Evolutionary conservation across 2,113 vertebrate genomes (phyloP).

Genomic region (Anarrhichthys ocellatus): DNA sequence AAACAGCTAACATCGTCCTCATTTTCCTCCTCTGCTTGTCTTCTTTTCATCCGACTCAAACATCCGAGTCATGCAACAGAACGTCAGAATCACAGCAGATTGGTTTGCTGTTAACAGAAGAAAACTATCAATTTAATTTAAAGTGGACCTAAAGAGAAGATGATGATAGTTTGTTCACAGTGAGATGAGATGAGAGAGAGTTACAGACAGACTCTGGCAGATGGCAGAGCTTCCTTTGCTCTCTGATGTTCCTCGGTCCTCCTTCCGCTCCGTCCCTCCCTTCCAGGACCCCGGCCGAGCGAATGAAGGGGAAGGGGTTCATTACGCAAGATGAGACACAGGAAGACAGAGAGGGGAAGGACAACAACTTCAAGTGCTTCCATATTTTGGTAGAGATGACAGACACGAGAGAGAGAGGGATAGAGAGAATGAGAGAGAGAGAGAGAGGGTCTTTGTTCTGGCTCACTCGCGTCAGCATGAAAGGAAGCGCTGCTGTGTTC

Average conservation of each 20-base stretch:
- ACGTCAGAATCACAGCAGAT: neutral
- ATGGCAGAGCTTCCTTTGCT: constrained; percentile 46
- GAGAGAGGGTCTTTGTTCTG: constrained; percentile 59
- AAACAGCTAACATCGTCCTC: too few relatives aligned
- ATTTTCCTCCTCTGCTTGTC: too few relatives aligned
- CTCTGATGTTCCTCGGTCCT: constrained; percentile 42
- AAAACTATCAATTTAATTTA: neutral
- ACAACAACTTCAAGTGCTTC: constrained; percentile 50
- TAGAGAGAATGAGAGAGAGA: neutral
- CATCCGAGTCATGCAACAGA: neutral
- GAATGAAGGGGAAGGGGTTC: constrained; percentile 51
- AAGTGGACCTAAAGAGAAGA: neutral
- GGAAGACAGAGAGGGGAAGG: constrained; percentile 23
- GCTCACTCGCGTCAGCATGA: constrained; percentile 48
- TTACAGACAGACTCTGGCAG: constrained; percentile 44
- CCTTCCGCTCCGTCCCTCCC: constrained; percentile 26
- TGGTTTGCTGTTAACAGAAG: neutral
- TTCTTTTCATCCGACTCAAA: neutral
- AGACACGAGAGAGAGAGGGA: constrained; percentile 28
- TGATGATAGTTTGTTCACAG: neutral
- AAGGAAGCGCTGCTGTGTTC: constrained; percentile 55
- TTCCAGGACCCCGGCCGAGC: constrained; percentile 51
- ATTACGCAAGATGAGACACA: constrained; percentile 52
- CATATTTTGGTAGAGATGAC: constrained; percentile 60
- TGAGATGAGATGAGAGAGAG: constrained; percentile 7